Evolutionary conservation across 1,140 invertebrate species (phyloP).

Genomic region (Pseudomyrmex pallidus): DNA sequence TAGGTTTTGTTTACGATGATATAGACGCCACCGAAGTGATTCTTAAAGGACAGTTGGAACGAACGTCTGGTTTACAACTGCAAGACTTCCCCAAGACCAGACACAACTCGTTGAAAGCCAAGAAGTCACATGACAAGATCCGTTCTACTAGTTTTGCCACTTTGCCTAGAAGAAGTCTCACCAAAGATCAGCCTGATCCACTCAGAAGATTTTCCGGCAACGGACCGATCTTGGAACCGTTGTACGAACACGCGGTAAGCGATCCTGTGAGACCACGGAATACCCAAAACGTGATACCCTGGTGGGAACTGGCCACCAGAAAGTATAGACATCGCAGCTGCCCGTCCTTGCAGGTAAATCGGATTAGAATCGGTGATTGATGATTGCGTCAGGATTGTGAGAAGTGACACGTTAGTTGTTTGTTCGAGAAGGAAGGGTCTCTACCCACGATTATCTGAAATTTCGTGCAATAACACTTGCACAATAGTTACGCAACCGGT

Average conservation of each 20-base stretch:
- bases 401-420: not conserved
- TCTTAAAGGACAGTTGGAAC: slow-evolving; percentile 69
- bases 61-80: slow-evolving; percentile 42
- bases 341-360: slow-evolving; percentile 88
- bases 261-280: slow-evolving; percentile 79
- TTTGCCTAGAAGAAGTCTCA: slow-evolving; percentile 74
- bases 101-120: slow-evolving; percentile 74
- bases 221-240: slow-evolving; percentile 81
- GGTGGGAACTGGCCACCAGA: slow-evolving; percentile 94
- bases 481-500: slow-evolving; percentile 1
- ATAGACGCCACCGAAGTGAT: slow-evolving; percentile 82
- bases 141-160: slow-evolving; percentile 73
- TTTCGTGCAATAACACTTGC: too few species aligned
- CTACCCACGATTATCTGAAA: not conserved
- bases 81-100: slow-evolving; percentile 61
- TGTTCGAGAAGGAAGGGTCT: not conserved
- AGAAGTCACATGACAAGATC: slow-evolving; percentile 57
- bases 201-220: slow-evolving; percentile 79
- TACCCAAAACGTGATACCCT: slow-evolving; percentile 87
- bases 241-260: slow-evolving; percentile 83
- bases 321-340: slow-evolving; percentile 90
- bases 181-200: slow-evolving; percentile 70
- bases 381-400: not conserved
- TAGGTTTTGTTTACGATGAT: slow-evolving; percentile 58
- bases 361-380: not conserved